These are phyloP conservation scores for Colletes gigas DNA, from an alignment of 1,140 invertebrate species.

Conservation along the genomic window DNA sequence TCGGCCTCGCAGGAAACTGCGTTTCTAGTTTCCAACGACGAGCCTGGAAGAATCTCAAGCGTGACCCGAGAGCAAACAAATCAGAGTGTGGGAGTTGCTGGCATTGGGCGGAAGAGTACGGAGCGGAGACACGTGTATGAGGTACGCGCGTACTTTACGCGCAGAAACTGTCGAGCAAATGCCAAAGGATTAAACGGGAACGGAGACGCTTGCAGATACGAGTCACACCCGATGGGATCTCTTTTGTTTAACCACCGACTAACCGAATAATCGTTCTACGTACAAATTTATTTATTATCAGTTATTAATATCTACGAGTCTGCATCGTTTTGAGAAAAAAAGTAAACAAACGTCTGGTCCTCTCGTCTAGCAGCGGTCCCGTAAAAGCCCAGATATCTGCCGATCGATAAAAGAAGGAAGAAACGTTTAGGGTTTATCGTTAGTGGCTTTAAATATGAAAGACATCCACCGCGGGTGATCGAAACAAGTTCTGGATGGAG, in stretches of 20 bases:
- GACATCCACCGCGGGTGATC: not conserved
- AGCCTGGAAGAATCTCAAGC: not conserved
- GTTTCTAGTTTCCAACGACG: not conserved
- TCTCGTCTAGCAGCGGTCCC: too few species aligned
- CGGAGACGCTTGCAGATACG: not conserved
- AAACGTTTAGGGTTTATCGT: too few species aligned
- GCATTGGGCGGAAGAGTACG: constrained; percentile 38
- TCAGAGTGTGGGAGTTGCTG: constrained; percentile 42
- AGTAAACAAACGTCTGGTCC: too few species aligned
- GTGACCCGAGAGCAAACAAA: constrained; percentile 32
- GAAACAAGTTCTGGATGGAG: not conserved
- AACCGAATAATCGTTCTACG: too few species aligned
- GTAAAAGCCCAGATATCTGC: too few species aligned
- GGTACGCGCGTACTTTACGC: constrained; percentile 22
- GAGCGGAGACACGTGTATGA: constrained; percentile 18
- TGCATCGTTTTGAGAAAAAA: too few species aligned
- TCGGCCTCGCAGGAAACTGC: too few species aligned
- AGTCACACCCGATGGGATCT: not conserved
- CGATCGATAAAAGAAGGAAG: too few species aligned
- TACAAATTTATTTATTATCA: too few species aligned
- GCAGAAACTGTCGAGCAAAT: constrained; percentile 13
- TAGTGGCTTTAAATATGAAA: not conserved
- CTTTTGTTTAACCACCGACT: not conserved
- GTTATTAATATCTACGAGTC: too few species aligned
- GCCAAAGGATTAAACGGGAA: constrained; percentile 4